Evolutionary conservation across 1,140 invertebrate species (phyloP), one percentile per base, ranked within the genome.

Genomic region (Holotrichia oblita): DNA sequence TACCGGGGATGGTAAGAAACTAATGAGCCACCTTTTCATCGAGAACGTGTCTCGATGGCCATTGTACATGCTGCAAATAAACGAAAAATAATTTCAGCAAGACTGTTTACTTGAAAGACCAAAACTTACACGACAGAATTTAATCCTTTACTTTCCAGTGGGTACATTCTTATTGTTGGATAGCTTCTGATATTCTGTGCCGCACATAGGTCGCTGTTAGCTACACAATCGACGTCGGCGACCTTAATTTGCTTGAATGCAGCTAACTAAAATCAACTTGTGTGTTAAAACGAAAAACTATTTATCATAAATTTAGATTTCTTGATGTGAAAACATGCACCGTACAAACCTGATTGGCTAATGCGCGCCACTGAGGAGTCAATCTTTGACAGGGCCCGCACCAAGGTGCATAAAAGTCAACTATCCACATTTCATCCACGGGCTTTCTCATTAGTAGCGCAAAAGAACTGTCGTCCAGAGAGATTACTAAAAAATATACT

Each of bases 381-480:
- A 97, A 87, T 64, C 91, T 89, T 86, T 96, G 95, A 86, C 95
- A 97, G 80, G 96, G 94, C 12, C 92, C 92, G 85, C 95, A 97
- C 87, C 93, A 93, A 8, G 95, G 93, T 9, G 94, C 96, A 86
- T 95, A 97, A 85, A 93, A 97, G 87, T 97, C 96, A 73, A 97
- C 90, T 83, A 97, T 93, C 93, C 95, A 95, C 20, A 93, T 86
- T 87, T 89, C 93, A 61, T 92, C 89, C 20, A 90, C 91, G 48
- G 92, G 88, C 79, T 90, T 88, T 42, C 93, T 86, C 3, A 86
- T 85, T 9, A 95, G 87, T 55, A 88, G 84, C 34, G 90, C 81
- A 85, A 94, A 95, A 48, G 86, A 89, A 9, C 87, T 81, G 3
- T 86, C 84, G 55, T 87, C 90, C 27, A 95, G 85, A 61, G 85